Conservation (phyloP, 2,797 vertebrate genomes). For the Eidolon dupreanum region DNA sequence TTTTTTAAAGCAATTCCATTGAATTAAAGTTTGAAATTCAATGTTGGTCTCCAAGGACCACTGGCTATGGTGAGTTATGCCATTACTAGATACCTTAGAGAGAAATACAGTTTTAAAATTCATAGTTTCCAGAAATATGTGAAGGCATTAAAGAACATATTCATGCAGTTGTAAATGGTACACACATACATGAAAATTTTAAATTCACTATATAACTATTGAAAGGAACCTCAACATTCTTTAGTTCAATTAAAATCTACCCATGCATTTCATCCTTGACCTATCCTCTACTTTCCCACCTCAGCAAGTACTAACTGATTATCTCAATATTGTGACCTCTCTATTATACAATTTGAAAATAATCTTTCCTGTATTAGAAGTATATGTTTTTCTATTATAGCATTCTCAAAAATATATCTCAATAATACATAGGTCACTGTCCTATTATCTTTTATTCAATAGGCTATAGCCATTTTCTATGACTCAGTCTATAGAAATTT, state of each 20-base stretch:
- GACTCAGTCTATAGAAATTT: background rate
- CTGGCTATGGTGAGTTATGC: background rate
- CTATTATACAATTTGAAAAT: background rate
- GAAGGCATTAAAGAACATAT: slow-evolving; percentile 17
- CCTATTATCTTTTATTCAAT: background rate
- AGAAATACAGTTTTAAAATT: slow-evolving; percentile 53
- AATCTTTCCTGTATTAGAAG: background rate
- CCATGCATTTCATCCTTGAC: background rate
- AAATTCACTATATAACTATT: background rate
- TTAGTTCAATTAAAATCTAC: background rate
- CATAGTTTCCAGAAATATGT: slow-evolving; percentile 13
- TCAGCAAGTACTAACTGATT: background rate
- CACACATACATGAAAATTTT: background rate
- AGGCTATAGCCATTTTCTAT: background rate
- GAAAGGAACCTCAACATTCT: background rate
- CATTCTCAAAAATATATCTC: slow-evolving; percentile 26
- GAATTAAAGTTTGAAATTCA: slow-evolving; percentile 51
- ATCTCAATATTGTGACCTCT: background rate
- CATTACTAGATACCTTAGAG: background rate
- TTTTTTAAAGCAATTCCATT: slow-evolving; percentile 18
- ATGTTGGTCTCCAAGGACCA: background rate
- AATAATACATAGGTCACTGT: background rate
- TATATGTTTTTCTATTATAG: background rate
- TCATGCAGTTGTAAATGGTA: background rate
- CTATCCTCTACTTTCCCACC: no score